A percentile compares a stretch with the other conserved stretches of the same genome.
Conservation (phyloP, 2,797 vertebrate genomes). For the Spatula clypeata region DNA sequence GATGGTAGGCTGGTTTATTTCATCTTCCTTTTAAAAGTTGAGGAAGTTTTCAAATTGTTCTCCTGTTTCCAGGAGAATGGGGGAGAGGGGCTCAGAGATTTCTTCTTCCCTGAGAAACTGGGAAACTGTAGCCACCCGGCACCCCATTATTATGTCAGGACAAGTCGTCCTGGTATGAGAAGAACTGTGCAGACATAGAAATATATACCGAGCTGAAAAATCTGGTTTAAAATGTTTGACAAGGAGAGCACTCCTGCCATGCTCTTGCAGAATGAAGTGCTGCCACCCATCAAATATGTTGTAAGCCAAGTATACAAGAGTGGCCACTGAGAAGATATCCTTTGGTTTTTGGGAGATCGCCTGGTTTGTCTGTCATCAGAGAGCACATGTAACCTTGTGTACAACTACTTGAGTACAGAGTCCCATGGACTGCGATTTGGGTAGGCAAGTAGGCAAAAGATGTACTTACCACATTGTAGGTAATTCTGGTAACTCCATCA, state of each 20-base stretch:
- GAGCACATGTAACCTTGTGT: background rate
- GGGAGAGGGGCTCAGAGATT: background rate
- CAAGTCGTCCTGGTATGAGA: background rate
- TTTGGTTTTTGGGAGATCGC: slow-evolving; percentile 28
- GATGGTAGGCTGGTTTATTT: background rate
- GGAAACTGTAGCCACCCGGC: background rate
- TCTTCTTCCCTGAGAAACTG: background rate
- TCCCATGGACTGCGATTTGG: background rate
- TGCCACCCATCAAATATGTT: background rate
- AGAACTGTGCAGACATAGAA: background rate
- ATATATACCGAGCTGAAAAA: background rate
- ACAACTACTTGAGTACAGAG: background rate
- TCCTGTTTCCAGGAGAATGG: background rate
- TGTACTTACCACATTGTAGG: background rate
- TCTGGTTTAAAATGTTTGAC: background rate
- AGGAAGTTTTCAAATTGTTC: background rate
- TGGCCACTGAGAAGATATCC: background rate
- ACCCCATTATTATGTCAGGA: background rate
- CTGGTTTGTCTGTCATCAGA: background rate
- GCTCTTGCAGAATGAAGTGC: background rate
- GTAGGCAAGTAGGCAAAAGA: background rate
- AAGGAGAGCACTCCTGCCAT: rapidly evolving
- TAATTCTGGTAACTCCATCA: background rate
- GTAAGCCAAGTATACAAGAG: background rate
- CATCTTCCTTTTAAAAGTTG: background rate